Conservation (phyloP, 1,140 invertebrate genomes). For the Oedothorax gibbosus region DNA sequence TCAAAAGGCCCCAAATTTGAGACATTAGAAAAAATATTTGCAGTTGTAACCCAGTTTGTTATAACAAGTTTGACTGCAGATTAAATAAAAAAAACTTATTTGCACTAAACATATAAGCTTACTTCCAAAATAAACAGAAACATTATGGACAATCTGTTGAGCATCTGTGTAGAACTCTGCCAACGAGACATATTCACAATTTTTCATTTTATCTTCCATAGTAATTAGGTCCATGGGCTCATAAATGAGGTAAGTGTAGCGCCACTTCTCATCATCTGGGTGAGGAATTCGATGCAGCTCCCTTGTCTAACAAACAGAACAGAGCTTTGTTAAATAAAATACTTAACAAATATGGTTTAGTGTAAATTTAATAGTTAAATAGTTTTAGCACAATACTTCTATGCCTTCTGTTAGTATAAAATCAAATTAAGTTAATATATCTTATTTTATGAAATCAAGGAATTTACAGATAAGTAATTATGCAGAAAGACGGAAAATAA, state of each 20-base stretch:
- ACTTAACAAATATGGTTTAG: no score
- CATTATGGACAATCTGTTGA: constrained; percentile 76
- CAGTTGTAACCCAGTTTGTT: no score
- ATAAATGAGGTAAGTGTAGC: constrained; percentile 71
- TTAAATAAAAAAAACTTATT: not conserved
- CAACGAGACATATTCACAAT: constrained; percentile 70
- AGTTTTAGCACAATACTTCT: no score
- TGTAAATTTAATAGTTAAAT: no score
- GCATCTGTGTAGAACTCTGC: constrained; percentile 77
- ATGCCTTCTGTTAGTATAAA: no score
- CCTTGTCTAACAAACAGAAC: constrained; percentile 65
- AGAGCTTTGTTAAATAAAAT: no score
- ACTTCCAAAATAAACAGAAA: constrained; percentile 76
- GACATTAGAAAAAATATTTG: no score
- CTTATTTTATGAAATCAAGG: no score
- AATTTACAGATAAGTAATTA: no score
- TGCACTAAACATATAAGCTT: constrained; percentile 26
- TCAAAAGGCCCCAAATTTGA: no score
- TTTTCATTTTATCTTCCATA: constrained; percentile 72
- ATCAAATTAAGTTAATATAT: no score
- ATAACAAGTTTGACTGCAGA: not conserved
- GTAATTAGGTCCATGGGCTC: constrained; percentile 72
- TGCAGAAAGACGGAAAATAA: no score
- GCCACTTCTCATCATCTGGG: constrained; percentile 71
- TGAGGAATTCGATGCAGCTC: constrained; percentile 68